These are phyloP conservation scores for Lasioglossum albipes DNA, from an alignment of 1,140 invertebrate species.

Conservation along the genomic window DNA sequence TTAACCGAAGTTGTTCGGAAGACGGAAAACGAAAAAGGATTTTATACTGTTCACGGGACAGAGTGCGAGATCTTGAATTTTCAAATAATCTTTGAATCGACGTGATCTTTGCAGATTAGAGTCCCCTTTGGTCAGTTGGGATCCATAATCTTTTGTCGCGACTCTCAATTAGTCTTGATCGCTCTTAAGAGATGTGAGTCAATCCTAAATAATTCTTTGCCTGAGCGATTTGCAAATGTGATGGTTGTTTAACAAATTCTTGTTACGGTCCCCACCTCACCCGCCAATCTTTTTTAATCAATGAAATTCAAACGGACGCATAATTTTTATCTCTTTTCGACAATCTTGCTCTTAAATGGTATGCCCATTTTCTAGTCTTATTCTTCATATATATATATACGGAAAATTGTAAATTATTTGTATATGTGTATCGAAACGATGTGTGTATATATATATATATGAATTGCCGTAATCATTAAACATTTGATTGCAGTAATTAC, in stretches of 20 bases:
- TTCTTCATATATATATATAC: slow-evolving; percentile 11
- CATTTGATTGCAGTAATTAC: slow-evolving; percentile 34
- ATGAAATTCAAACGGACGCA: slow-evolving; percentile 1
- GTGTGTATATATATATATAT: not conserved
- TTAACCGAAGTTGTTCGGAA: slow-evolving; percentile 34
- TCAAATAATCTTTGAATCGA: slow-evolving; percentile 51
- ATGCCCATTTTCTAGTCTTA: slow-evolving; percentile 24
- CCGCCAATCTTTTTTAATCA: slow-evolving; percentile 20
- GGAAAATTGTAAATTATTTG: slow-evolving; percentile 28
- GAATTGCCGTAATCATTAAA: slow-evolving; percentile 11
- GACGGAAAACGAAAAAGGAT: slow-evolving; percentile 16
- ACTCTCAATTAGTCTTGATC: slow-evolving; percentile 62
- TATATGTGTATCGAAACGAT: slow-evolving; percentile 26
- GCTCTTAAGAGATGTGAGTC: slow-evolving; percentile 61
- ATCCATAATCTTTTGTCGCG: slow-evolving; percentile 64
- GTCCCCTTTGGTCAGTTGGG: slow-evolving; percentile 66
- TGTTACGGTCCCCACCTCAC: not conserved
- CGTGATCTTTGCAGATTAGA: slow-evolving; percentile 66
- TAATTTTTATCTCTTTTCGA: slow-evolving; percentile 9
- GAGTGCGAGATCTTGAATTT: slow-evolving; percentile 22
- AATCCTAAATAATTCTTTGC: slow-evolving; percentile 52
- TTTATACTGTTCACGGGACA: slow-evolving; percentile 26
- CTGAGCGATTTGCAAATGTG: slow-evolving; percentile 47
- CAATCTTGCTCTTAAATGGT: slow-evolving; percentile 8
- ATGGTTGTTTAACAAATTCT: slow-evolving; percentile 44